These are phyloP conservation scores for Epinephelus lanceolatus DNA, from an alignment of 2,113 vertebrate genomes.

Conservation along the genomic window DNA sequence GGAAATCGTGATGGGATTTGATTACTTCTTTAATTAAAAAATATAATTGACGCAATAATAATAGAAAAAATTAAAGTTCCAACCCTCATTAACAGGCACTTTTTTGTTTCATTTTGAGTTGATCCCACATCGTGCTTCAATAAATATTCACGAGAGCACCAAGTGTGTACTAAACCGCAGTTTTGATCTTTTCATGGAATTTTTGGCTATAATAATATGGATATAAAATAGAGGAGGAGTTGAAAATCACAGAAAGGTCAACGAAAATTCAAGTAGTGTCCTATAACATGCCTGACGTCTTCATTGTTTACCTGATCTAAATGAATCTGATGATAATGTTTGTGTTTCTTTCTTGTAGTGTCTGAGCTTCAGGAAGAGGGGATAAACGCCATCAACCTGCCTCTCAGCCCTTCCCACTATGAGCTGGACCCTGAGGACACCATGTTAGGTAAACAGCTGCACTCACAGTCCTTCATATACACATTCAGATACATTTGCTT, in stretches of 20 bases:
- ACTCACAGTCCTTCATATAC: background rate
- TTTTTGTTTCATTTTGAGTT: background rate
- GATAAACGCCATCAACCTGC: conserved; percentile 99
- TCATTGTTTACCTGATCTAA: too few relatives aligned
- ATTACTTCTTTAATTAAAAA: background rate
- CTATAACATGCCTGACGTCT: too few relatives aligned
- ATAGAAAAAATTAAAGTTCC: background rate
- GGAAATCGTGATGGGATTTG: background rate
- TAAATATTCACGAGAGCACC: background rate
- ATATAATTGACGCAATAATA: background rate
- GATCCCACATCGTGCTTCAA: background rate
- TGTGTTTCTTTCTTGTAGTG: conserved; percentile 81
- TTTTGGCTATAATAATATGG: background rate
- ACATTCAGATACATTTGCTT: background rate
- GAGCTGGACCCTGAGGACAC: conserved; percentile 99
- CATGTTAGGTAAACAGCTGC: conserved; percentile 90
- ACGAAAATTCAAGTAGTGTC: background rate
- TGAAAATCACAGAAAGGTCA: background rate
- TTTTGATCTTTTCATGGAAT: too few relatives aligned
- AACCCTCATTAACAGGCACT: background rate
- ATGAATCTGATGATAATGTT: background rate
- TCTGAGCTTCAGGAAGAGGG: conserved; percentile 99
- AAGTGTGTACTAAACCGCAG: background rate
- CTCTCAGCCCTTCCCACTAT: conserved; percentile 95
- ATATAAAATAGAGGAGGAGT: background rate